Conservation (phyloP, 2,797 vertebrate genomes). For the Gymnoscopelus microlampas region DNA sequence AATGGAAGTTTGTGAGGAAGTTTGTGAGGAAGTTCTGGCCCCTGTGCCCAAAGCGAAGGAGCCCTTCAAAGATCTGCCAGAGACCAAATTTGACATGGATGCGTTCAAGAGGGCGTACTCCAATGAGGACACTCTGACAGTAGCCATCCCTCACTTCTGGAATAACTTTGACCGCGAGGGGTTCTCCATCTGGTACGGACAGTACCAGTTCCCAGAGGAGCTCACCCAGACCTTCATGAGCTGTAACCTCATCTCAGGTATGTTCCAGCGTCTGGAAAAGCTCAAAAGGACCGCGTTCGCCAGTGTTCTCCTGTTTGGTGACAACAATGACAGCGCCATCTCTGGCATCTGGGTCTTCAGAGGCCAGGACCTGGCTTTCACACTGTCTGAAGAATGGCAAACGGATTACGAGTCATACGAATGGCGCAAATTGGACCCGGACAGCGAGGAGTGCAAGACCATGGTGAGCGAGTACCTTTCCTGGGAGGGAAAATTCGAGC, state of each 20-base stretch:
- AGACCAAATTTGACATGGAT: slow-evolving; percentile 90
- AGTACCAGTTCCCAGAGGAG: slow-evolving; percentile 90
- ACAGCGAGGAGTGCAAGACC: slow-evolving; percentile 88
- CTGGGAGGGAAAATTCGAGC: slow-evolving; percentile 93
- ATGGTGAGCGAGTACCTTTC: slow-evolving; percentile 93
- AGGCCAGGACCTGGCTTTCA: slow-evolving; percentile 90
- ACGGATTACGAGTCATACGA: slow-evolving; percentile 94
- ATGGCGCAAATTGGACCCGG: slow-evolving; percentile 90
- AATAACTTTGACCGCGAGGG: slow-evolving; percentile 91
- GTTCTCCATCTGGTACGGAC: slow-evolving; percentile 90
- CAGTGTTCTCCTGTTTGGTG: slow-evolving; percentile 89
- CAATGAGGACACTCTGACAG: slow-evolving; percentile 90
- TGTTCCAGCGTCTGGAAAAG: slow-evolving; percentile 96
- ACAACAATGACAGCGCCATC: slow-evolving; percentile 87
- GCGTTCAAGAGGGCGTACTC: slow-evolving; percentile 97
- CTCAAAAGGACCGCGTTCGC: slow-evolving; percentile 92
- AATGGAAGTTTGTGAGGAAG: slow-evolving; percentile 91
- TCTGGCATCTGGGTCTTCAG: slow-evolving; percentile 93
- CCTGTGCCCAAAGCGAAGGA: slow-evolving; percentile 92
- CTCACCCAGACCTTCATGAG: slow-evolving; percentile 91
- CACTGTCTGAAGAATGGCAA: slow-evolving; percentile 90
- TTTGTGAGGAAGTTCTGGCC: slow-evolving; percentile 89
- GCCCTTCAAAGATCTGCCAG: slow-evolving; percentile 89
- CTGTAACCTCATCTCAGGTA: slow-evolving; percentile 94
- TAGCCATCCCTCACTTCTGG: slow-evolving; percentile 93